Evolutionary conservation across 2,797 vertebrate genomes (phyloP), one percentile per base, ranked within the genome.

Genomic region (Lacerta viridis): DNA sequence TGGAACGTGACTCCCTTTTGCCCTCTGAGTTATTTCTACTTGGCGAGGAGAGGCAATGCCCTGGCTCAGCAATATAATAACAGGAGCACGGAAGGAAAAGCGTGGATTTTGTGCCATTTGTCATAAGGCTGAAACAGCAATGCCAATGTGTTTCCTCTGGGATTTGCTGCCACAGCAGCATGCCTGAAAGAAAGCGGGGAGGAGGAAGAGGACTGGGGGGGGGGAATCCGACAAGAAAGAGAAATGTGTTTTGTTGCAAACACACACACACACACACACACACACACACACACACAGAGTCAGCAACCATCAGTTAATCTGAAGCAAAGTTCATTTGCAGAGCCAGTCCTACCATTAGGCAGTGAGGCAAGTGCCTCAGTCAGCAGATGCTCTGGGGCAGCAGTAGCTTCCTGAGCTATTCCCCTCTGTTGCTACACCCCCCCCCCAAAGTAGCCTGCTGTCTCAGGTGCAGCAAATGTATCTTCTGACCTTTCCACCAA

Each of bases 31-130:
- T 36, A 61, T 13, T 25, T 36, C 41, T 88, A 78, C 78, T 90
- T 80, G 84, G 89, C 87, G 82, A 0, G 27, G 78, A 4, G 55
- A 80, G 78, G 18, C 7, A 61, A 79, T n/a, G n/a, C 18, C 50
- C 29, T 80, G 78, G n/a, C n/a, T 61, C 78, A 80, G n/a, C 33
- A 36, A 61, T 66, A 15, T 15, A 79, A 79, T 55, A 43, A 1
- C 64, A 83, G 39, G 25, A 13, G 17, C 25, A 11, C 5, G n/a
- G 43, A 11, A 29, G 15, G 82, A 2, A 46, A 68, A 29, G 25
- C 25, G 29, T 25, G 11, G 13, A 20, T 36, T 50, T 50, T 50
- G 25, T 27, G 33, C 59, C 29, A 39, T 23, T 27, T 83, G 29
- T 69, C 20, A 20, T 20, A n/a, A n/a, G 29, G 43, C 39, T 18